phyloP scores from a whole-genome alignment of 1,140 invertebrate species.

The Hylyphantes graminicola region DNA sequence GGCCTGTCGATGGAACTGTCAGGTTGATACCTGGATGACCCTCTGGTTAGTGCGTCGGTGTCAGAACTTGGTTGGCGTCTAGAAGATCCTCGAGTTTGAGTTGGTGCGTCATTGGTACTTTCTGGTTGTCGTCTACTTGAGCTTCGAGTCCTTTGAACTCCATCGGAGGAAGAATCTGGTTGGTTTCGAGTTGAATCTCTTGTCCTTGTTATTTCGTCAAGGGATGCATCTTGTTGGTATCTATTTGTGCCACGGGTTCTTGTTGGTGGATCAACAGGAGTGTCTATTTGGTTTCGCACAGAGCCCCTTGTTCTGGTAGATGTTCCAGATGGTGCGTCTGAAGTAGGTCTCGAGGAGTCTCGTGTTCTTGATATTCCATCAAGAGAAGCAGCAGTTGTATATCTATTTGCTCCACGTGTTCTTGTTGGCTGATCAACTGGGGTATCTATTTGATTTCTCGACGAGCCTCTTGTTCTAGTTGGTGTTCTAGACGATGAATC shows the following conservation, averaged over 20 bases:
- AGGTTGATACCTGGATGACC: conserved; percentile 20
- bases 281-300: not conserved
- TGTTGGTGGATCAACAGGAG: not conserved
- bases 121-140: not conserved
- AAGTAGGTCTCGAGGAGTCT: conserved; percentile 8
- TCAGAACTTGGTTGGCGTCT: conserved; percentile 4
- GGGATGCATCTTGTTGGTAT: conserved; percentile 13
- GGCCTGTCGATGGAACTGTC: not conserved
- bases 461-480: not conserved
- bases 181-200: conserved; percentile 16
- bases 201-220: not conserved
- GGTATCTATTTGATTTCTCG: not conserved
- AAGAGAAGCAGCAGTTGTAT: conserved; percentile 3
- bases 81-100: not conserved
- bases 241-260: not conserved
- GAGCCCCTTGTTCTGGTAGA: not conserved
- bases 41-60: not conserved
- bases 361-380: not conserved
- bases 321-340: not conserved
- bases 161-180: not conserved
- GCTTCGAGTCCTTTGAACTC: not conserved
- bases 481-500: not conserved
- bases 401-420: not conserved
- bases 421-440: not conserved
- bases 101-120: not conserved